Evolutionary conservation across 1,140 invertebrate genomes (phyloP), one percentile per base, ranked within the genome.

Genomic region (Capitella teleta): DNA sequence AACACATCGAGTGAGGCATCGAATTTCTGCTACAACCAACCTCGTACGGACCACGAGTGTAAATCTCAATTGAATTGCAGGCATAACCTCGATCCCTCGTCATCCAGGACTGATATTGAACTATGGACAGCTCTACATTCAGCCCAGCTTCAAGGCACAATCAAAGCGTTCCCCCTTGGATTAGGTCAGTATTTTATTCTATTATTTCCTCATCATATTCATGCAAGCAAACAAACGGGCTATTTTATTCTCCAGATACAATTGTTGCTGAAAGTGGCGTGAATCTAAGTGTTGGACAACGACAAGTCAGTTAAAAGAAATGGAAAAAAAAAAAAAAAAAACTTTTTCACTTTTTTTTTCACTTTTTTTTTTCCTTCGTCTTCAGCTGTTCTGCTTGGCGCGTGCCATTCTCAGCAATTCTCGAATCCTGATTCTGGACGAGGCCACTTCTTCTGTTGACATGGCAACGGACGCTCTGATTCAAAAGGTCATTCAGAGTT

Each of bases 261-360:
- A 37, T 42, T 30, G 58, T 68, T 28, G 53, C 59, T 8, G 74
- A 76, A 47, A 68, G 70, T 8, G 74, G 74, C 14, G 70, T 70
- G 16, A 75, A 75, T 49, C 66, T 93, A 28, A 91, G 87, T 30
- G 79, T 82, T 41, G 93, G 88, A 3, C 87, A 92, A 67, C 81
- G 80, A 60, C 76, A 76, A 63, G 65, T 67, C 21, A 41, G 53
- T 28, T 14, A 14, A 14, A 12, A 14, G 32, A 16, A 34, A 34
- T 34, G 16, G 10, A 34, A n/a, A n/a, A n/a, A n/a, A n/a, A n/a
- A n/a, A n/a, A n/a, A n/a, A n/a, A n/a, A n/a, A n/a, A n/a, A n/a
- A n/a, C n/a, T n/a, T n/a, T n/a, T n/a, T n/a, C n/a, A n/a, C n/a
- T n/a, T n/a, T n/a, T n/a, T n/a, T n/a, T n/a, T n/a, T n/a, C n/a